Evolutionary conservation across 2,797 vertebrate species (phyloP), one percentile per base, ranked within the genome.

Genomic region (Fringilla coelebs): DNA sequence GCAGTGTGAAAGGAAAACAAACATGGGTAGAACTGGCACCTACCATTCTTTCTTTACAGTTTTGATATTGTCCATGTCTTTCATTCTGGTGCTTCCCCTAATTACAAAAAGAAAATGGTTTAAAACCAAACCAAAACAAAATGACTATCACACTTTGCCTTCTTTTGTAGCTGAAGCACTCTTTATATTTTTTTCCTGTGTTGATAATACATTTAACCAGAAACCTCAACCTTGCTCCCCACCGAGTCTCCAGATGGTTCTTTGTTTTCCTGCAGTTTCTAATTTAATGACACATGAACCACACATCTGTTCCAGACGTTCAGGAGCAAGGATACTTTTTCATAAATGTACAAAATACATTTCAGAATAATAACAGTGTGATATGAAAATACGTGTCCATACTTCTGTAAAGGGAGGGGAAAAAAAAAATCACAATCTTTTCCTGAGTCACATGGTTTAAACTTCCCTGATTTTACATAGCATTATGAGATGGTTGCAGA

Each of bases 21-120:
- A 75, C 88, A 36, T 3, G 1, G 20, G 22, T 11, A 40, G 12
- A 76, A 90, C 13, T 28, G 51, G 40, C 46, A 98, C 98, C 97
- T 97, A 98, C 98, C 98, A 98, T 94, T 97, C 97, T 94, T 96
- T 97, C 95, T 98, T 98, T 85, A 98, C 96, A 43, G 84, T 98
- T 91, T 98, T 98, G 95, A 97, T 97, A 85, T 97, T 97, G 96
- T 99, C 98, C 97, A 98, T 98, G 96, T 98, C 98, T 98, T 98
- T 99, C 99, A 99, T 99, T 97, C 96, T 97, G 96, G 94, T 87
- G 94, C 73, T 97, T 97, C 94, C n/a, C 97, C 98, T 99, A 98
- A 98, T 98, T 66, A 92, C 72, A 72, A 71, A 94, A 97, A 96
- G 49, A 79, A 65, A 38, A 77, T 6, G 2, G 25, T 62, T 89